These are phyloP conservation scores for Mycetomoellerius zeteki DNA, from an alignment of 1,140 invertebrate genomes.

Conservation along the genomic window DNA sequence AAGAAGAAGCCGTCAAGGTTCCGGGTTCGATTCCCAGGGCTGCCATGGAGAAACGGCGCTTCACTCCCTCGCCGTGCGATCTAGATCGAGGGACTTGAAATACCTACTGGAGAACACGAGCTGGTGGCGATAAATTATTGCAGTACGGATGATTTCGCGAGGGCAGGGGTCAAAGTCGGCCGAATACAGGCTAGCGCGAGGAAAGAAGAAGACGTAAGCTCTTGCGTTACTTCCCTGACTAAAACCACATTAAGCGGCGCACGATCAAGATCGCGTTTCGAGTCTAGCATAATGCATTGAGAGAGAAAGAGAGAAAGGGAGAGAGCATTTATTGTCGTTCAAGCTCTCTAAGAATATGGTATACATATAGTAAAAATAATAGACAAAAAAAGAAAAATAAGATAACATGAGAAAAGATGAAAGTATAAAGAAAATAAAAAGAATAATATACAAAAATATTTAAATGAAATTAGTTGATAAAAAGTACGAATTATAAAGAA, in stretches of 20 bases:
- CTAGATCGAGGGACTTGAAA: slow-evolving; percentile 79
- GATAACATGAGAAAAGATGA: too few species aligned
- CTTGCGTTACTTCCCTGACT: slow-evolving; percentile 22
- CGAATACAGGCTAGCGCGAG: slow-evolving; percentile 88
- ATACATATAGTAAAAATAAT: too few species aligned
- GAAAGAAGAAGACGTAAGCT: slow-evolving; percentile 72
- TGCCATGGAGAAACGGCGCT: slow-evolving; percentile 73
- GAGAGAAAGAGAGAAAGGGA: background rate
- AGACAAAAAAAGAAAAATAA: too few species aligned
- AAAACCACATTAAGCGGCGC: slow-evolving; percentile 28
- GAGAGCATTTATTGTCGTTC: background rate
- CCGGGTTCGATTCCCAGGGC: slow-evolving; percentile 84
- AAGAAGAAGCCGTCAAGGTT: slow-evolving; percentile 70
- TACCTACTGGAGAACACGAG: slow-evolving; percentile 70
- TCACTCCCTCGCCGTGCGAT: slow-evolving; percentile 75
- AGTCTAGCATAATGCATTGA: slow-evolving; percentile 41
- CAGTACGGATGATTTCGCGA: slow-evolving; percentile 80
- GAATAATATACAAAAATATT: too few species aligned
- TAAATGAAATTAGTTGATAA: too few species aligned
- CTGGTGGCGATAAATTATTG: slow-evolving; percentile 83
- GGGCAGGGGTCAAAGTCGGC: slow-evolving; percentile 69
- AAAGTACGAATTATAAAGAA: too few species aligned
- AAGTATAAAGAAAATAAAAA: too few species aligned
- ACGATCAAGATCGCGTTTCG: slow-evolving; percentile 62
- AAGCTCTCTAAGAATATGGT: too few species aligned